Conservation (phyloP, 2,113 vertebrate species). For the Gorsachius goisagi region DNA sequence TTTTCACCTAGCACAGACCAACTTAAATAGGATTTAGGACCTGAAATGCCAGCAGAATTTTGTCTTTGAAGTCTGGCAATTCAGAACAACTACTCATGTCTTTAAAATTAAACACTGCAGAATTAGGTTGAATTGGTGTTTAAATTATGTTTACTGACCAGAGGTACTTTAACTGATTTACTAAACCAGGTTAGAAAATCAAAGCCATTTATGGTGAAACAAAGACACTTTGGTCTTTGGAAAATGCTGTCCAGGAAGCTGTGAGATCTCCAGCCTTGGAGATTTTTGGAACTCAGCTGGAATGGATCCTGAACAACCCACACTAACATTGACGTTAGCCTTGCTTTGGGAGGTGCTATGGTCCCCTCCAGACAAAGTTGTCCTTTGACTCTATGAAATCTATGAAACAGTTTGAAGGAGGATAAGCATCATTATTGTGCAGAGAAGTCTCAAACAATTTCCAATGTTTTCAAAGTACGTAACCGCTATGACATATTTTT, state of each 20-base stretch:
- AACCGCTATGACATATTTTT: not conserved
- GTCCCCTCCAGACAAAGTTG: not conserved
- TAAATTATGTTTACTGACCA: not conserved
- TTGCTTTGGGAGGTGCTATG: not conserved
- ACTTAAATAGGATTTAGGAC: not conserved
- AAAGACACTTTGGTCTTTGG: not conserved
- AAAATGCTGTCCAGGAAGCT: not conserved
- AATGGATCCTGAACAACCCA: not conserved
- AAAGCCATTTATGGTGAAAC: not conserved
- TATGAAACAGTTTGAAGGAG: not conserved
- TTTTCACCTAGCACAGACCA: not conserved
- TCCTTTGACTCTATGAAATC: not conserved
- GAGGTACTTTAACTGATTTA: not conserved
- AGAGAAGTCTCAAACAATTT: not conserved
- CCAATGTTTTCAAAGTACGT: not conserved
- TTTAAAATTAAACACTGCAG: not conserved
- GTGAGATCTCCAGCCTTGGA: not conserved
- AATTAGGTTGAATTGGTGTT: not conserved
- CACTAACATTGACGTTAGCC: rapidly evolving
- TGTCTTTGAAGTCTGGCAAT: not conserved
- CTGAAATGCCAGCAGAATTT: not conserved
- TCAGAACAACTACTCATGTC: not conserved
- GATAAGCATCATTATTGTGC: not conserved
- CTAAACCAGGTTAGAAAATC: not conserved
- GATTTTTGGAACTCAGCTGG: not conserved